Conservation (phyloP, 2,113 vertebrate genomes). For the Columba livia region DNA sequence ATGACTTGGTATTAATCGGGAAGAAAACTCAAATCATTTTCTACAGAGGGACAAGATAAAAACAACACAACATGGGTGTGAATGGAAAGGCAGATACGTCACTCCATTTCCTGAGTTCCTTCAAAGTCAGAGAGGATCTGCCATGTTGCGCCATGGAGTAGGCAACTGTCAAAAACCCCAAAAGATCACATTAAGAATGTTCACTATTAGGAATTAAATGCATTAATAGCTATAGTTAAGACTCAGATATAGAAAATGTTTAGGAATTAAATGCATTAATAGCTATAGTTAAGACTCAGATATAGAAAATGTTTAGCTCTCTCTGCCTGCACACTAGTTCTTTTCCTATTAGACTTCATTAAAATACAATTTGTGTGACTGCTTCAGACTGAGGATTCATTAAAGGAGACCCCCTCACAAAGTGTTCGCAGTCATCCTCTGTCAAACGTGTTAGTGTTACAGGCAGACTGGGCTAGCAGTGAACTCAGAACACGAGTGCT, state of each 20-base stretch:
- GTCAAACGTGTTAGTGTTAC: accelerated
- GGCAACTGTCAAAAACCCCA: background rate
- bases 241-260: background rate
- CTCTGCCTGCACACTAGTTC: accelerated
- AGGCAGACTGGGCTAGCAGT: background rate
- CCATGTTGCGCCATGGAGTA: background rate
- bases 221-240: background rate
- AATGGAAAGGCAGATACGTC: background rate
- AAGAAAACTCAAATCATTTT: background rate
- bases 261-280: no score
- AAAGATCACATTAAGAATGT: background rate
- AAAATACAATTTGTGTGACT: background rate
- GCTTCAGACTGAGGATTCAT: background rate
- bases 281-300: background rate
- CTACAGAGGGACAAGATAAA: background rate
- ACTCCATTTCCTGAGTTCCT: background rate
- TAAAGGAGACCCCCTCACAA: background rate
- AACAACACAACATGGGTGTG: background rate
- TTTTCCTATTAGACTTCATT: background rate
- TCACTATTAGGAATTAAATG: background rate
- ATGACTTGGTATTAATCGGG: background rate
- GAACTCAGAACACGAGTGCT: background rate
- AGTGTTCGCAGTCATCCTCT: background rate
- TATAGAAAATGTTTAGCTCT: background rate
- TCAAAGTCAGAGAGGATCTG: background rate